Evolutionary conservation across 2,888 invertebrate species (phyloP).

Genomic region (Sarcophaga variegata): DNA sequence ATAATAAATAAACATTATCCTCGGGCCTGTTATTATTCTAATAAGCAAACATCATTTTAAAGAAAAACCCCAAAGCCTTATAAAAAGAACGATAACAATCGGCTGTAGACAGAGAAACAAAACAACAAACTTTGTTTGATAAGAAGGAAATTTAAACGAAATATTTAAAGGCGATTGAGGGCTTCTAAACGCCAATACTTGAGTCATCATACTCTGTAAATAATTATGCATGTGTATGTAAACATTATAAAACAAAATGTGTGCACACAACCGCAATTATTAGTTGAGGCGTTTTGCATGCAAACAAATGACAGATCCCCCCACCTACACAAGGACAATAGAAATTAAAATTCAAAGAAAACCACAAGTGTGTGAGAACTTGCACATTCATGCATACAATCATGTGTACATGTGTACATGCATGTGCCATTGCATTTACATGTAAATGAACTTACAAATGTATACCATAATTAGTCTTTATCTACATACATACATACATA

Average conservation of each 20-base stretch:
- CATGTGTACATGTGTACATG: slow-evolving; percentile 1
- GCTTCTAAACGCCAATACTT: slow-evolving; percentile 35
- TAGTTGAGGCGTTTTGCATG: slow-evolving; percentile 57
- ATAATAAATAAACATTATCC: too few relatives aligned
- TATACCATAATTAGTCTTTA: too few relatives aligned
- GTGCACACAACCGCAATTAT: slow-evolving; percentile 50
- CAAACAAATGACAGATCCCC: slow-evolving; percentile 42
- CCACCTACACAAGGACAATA: not conserved
- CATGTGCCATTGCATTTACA: not conserved
- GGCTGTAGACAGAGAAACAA: not conserved
- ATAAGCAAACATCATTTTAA: not conserved
- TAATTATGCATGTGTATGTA: not conserved
- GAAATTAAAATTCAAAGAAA: slow-evolving; percentile 10
- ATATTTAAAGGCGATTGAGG: slow-evolving; percentile 31
- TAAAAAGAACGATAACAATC: not conserved
- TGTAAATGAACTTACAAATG: too few relatives aligned
- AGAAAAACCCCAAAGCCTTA: not conserved
- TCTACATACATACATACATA: not conserved
- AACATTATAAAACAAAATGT: not conserved
- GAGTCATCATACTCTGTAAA: not conserved
- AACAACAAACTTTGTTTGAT: not conserved
- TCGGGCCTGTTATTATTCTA: too few relatives aligned
- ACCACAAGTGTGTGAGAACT: too few relatives aligned
- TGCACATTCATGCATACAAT: not conserved
- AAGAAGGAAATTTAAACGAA: slow-evolving; percentile 26